Evolutionary conservation across 2,113 vertebrate species (phyloP), one percentile per base, ranked within the genome.

Genomic region (Cichladusa arquata): DNA sequence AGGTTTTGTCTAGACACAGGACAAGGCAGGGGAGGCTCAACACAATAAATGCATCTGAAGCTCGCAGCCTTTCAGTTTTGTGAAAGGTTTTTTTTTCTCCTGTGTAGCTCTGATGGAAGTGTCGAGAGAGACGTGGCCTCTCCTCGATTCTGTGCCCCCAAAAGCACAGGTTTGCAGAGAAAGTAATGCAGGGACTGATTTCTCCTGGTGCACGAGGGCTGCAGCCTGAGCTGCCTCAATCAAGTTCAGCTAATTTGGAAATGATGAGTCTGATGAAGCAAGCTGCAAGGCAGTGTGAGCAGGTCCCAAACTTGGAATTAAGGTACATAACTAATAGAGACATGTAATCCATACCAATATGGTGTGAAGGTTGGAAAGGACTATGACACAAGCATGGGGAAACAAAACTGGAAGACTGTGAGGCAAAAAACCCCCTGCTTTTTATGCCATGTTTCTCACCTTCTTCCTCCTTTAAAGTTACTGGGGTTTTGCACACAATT

Each of bases 161-260:
- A 17, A 82, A 78, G 56, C 53, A 5, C 0, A 19, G 61, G 12
- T 61, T 50, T 40, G 71, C 82, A 70, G 48, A 44, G 79, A 31
- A 86, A 54, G 47, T 34, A 91, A 60, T 0, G 9, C 51, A 29
- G 14, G 4, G 2, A 53, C 76, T 86, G 18, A 85, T 69, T 88
- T 29, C 79, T 61, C 64, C 74, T 54, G 76, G 60, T 56, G 81
- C 82, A 73, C 16, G 17, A 86, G 74, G 64, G 47, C 88, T 90
- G 72, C 88, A 72, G 86, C 57, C 64, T 88, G 88, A 86, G 88
- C 76, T 38, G 86, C 15, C 45, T 95, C 92, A 86, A 88, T 92
- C 93, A 74, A 88, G 64, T 81, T 78, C 72, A 57, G 72, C 82
- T 96, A 90, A 94, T 96, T 97, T 96, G 88, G 90, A 96, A 72